Conservation (phyloP, 2,113 vertebrate genomes). For the Otus sunia region DNA sequence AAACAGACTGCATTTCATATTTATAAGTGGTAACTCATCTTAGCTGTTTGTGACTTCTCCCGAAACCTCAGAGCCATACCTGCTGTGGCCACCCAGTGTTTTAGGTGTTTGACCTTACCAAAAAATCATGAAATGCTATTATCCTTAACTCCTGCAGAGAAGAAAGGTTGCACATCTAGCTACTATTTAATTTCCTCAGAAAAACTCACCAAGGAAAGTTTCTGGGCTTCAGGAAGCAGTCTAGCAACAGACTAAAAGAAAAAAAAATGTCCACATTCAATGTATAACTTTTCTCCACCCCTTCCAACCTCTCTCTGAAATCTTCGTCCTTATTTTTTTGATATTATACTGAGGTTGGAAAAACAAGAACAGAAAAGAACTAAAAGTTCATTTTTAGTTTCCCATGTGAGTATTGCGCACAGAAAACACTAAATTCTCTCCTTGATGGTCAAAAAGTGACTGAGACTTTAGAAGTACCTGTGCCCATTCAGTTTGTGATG, state of each 20-base stretch:
- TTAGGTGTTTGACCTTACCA: background rate
- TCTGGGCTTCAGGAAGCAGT: background rate
- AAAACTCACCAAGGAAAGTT: background rate
- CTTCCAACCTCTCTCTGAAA: background rate
- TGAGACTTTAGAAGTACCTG: background rate
- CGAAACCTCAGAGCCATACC: background rate
- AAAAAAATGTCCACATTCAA: background rate
- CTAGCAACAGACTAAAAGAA: background rate
- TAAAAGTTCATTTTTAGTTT: background rate
- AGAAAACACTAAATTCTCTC: background rate
- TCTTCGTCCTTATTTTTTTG: background rate
- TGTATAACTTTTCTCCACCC: background rate
- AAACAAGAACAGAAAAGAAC: background rate
- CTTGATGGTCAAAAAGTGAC: background rate
- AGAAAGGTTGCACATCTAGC: background rate
- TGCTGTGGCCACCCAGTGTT: background rate
- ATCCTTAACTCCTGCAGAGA: background rate
- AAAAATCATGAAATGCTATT: background rate
- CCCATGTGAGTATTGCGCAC: accelerated
- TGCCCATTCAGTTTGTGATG: background rate
- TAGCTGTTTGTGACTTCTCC: background rate
- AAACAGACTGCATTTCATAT: background rate
- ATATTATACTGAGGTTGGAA: background rate
- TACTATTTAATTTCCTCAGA: background rate
- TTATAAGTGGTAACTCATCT: background rate